Evolutionary conservation across 1,140 invertebrate species (phyloP).

Genomic region (Hylaeus anthracinus): DNA sequence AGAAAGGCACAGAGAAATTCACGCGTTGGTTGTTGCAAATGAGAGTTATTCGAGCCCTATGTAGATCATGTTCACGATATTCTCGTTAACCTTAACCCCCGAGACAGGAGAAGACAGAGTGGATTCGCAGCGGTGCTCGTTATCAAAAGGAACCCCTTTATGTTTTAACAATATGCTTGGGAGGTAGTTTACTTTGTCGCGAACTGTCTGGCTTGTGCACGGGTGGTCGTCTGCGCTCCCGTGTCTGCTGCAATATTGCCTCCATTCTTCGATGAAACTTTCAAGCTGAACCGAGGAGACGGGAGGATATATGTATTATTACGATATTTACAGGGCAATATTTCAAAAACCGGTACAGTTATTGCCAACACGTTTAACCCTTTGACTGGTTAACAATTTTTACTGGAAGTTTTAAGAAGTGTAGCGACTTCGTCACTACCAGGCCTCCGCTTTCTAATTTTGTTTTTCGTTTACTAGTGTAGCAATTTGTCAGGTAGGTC

Average conservation of each 20-base stretch:
- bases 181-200: neutral
- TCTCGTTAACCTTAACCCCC: constrained; percentile 24
- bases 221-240: neutral
- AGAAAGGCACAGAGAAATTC: constrained; percentile 25
- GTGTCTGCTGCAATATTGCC: no score
- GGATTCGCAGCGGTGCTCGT: neutral
- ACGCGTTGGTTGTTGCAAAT: constrained; percentile 1
- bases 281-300: no score
- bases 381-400: no score
- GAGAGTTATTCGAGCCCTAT: neutral
- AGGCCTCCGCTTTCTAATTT: no score
- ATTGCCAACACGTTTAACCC: no score
- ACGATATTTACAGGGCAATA: no score
- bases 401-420: no score
- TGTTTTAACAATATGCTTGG: constrained; percentile 25
- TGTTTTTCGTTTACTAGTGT: no score
- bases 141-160: constrained; percentile 17
- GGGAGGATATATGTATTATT: no score
- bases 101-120: neutral
- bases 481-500: no score
- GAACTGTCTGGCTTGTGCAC: constrained; percentile 8
- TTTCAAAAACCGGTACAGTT: no score
- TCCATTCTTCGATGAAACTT: neutral
- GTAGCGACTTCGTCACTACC: no score
- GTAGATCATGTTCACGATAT: neutral